These are phyloP conservation scores for Corticium candelabrum DNA, from an alignment of 37 sponge, comb jelly and placozoan species.

Conservation along the genomic window DNA sequence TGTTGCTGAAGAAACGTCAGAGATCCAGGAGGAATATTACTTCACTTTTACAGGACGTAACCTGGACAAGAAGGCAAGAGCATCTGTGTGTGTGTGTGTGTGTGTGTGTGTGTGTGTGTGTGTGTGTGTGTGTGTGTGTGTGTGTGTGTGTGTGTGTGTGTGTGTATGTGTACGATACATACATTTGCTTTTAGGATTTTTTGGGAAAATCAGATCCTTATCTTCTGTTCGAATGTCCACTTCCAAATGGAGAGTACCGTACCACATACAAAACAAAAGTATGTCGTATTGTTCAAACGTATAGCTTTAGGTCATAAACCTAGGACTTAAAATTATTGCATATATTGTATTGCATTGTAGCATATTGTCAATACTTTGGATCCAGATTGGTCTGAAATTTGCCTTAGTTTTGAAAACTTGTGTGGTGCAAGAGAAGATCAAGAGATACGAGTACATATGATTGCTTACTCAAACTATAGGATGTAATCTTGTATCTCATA, in stretches of 20 bases:
- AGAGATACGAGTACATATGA: too few species aligned
- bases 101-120: slow-evolving; percentile 2
- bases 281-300: not conserved
- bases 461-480: too few species aligned
- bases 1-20: slow-evolving; percentile 44
- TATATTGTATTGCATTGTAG: too few species aligned
- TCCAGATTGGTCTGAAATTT: too few species aligned
- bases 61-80: slow-evolving; percentile 71
- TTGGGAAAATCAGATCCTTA: slow-evolving; percentile 77
- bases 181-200: slow-evolving; percentile 27
- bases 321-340: too few species aligned
- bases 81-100: not conserved
- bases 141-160: not conserved
- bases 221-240: slow-evolving; percentile 34
- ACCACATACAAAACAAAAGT: not conserved
- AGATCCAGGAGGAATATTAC: slow-evolving; percentile 12
- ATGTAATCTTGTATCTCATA: too few species aligned
- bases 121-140: too few species aligned
- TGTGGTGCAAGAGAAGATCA: slow-evolving; percentile 40
- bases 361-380: too few species aligned
- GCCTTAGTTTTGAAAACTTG: too few species aligned
- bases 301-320: too few species aligned
- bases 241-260: not conserved
- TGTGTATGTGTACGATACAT: not conserved
- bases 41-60: slow-evolving; percentile 30